Evolutionary conservation across 2,888 invertebrate species (phyloP).

Genomic region (Diarsia rubi): DNA sequence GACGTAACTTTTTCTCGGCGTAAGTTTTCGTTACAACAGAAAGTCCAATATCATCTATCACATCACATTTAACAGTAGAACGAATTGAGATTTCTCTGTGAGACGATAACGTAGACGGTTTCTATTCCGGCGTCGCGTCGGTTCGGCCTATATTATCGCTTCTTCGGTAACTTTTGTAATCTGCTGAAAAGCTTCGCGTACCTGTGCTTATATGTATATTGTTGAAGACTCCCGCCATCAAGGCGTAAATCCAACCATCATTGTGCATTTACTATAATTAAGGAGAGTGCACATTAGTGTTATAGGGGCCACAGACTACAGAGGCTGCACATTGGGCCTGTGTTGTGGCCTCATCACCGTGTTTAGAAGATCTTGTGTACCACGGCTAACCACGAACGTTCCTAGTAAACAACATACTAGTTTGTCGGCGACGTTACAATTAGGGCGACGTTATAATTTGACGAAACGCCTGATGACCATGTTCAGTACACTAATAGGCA

Average conservation of each 20-base stretch:
- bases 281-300: conserved; percentile 78
- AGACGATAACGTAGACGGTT: conserved; percentile 65
- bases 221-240: conserved; percentile 59
- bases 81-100: conserved; percentile 73
- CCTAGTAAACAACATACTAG: conserved; percentile 49
- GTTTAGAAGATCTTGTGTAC: conserved; percentile 71
- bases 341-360: conserved; percentile 69
- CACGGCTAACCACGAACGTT: conserved; percentile 54
- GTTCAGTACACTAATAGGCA: background rate
- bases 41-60: conserved; percentile 80
- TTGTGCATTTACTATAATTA: conserved; percentile 79
- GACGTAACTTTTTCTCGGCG: conserved; percentile 66
- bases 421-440: conserved; percentile 24
- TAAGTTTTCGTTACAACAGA: conserved; percentile 67
- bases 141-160: conserved; percentile 66
- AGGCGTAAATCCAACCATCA: conserved; percentile 68
- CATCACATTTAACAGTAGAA: conserved; percentile 78
- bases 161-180: conserved; percentile 70
- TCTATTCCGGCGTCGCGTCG: conserved; percentile 62
- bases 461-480: conserved; percentile 17
- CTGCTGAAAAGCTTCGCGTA: conserved; percentile 67
- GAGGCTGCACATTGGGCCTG: conserved; percentile 63
- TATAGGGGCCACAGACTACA: conserved; percentile 62
- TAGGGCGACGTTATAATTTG: conserved; percentile 38
- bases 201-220: conserved; percentile 61